Evolutionary conservation across 2,113 vertebrate genomes (phyloP).

Genomic region (Ceratotherium simum): DNA sequence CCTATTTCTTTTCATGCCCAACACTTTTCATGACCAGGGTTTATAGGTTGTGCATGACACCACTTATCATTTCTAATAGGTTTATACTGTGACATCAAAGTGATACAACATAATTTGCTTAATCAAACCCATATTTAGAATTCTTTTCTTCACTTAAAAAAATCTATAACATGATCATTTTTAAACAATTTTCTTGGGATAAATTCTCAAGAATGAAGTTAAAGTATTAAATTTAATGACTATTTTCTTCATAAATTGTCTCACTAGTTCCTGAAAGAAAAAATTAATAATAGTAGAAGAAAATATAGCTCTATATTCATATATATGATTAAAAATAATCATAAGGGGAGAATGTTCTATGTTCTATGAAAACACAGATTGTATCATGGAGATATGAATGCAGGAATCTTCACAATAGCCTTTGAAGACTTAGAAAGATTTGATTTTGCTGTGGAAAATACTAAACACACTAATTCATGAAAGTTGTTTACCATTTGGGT

Average conservation of each 20-base stretch:
- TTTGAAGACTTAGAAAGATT: neutral
- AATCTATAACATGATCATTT: neutral
- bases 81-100: neutral
- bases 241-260: neutral
- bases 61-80: neutral
- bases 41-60: neutral
- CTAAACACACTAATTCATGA: neutral
- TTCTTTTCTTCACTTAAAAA: neutral
- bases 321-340: neutral
- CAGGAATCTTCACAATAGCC: neutral
- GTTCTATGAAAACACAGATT: neutral
- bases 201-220: constrained; percentile 47
- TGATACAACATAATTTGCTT: neutral
- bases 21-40: neutral
- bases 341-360: neutral
- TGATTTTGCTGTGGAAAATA: neutral
- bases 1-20: neutral
- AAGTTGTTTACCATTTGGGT: neutral
- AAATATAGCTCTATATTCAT: neutral
- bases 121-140: neutral
- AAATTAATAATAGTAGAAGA: neutral
- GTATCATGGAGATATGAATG: neutral
- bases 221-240: constrained; percentile 6
- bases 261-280: neutral
- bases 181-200: neutral